Percentiles rank a stretch among this genome's conserved stretches.
Conservation (phyloP, 2,888 invertebrate genomes). For the Tetramorium bicarinatum region DNA sequence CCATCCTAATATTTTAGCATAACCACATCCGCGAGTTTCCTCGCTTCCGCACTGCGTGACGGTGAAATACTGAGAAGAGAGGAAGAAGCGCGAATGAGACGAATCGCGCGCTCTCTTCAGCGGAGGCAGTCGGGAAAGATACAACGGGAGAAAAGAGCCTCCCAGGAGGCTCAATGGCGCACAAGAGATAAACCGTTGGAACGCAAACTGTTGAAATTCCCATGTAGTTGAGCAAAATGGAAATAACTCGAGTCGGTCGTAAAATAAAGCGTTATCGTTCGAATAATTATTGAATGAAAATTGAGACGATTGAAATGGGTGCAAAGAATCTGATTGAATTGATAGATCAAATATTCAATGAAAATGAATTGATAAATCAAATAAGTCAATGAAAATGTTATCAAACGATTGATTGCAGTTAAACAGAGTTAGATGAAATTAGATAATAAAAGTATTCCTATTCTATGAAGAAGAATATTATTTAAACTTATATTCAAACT, state of each 20-base stretch:
- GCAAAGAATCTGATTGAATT: not conserved
- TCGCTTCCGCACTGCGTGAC: slow-evolving; percentile 18
- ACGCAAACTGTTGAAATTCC: slow-evolving; percentile 36
- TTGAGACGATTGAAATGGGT: slow-evolving; percentile 31
- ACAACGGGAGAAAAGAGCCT: slow-evolving; percentile 54
- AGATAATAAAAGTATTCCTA: not conserved
- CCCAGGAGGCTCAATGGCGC: slow-evolving; percentile 59
- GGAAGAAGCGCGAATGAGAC: slow-evolving; percentile 21
- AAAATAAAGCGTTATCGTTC: slow-evolving; percentile 39
- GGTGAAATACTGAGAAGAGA: slow-evolving; percentile 23
- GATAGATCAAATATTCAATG: not conserved
- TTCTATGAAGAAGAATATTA: not conserved
- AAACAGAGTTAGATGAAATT: not conserved
- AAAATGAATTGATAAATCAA: slow-evolving; percentile 12
- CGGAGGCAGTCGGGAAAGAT: slow-evolving; percentile 41
- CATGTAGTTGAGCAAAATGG: slow-evolving; percentile 40
- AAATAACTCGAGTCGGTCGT: slow-evolving; percentile 36
- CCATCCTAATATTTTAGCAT: slow-evolving; percentile 63
- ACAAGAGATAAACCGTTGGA: slow-evolving; percentile 61
- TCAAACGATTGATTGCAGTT: not conserved
- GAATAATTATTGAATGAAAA: slow-evolving; percentile 22
- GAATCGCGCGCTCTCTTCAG: slow-evolving; percentile 10
- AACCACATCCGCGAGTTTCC: slow-evolving; percentile 43
- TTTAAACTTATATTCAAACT: not conserved
- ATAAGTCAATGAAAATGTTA: not conserved